phyloP scores from a whole-genome alignment of 2,888 invertebrate genomes.

The Pollenia labialis region DNA sequence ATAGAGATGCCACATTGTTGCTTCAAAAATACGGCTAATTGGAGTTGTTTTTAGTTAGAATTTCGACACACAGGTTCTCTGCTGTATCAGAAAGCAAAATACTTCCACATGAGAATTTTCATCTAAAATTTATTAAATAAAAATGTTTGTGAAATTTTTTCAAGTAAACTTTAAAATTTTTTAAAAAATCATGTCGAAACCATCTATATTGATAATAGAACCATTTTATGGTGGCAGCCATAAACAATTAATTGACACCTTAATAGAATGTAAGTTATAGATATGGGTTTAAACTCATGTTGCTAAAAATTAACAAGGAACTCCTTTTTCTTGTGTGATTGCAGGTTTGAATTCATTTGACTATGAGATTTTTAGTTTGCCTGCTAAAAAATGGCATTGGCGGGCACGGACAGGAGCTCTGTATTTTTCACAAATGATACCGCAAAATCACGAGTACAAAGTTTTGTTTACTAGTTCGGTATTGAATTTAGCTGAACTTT shows the following conservation, averaged over 20 bases:
- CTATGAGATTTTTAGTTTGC: conserved; percentile 86
- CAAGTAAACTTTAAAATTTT: conserved; percentile 44
- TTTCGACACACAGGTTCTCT: conserved; percentile 26
- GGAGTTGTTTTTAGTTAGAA: background rate
- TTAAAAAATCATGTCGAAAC: conserved; percentile 77
- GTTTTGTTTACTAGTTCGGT: conserved; percentile 89
- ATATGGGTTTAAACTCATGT: background rate
- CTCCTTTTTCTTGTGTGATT: conserved; percentile 25
- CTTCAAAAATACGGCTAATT: background rate
- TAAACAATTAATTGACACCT: conserved; percentile 87
- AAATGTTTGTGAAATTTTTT: conserved; percentile 33
- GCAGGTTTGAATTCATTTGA: conserved; percentile 81
- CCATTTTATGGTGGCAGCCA: conserved; percentile 91
- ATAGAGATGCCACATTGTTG: conserved; percentile 18
- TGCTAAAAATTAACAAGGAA: conserved; percentile 20
- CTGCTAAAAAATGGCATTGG: conserved; percentile 92
- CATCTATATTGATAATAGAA: conserved; percentile 86
- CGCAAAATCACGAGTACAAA: conserved; percentile 85
- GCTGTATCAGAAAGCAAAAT: background rate
- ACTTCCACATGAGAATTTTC: conserved; percentile 52
- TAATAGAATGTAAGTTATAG: conserved; percentile 82
- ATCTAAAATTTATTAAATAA: conserved; percentile 22
- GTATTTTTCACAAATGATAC: conserved; percentile 87
- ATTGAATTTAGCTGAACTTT: conserved; percentile 88
- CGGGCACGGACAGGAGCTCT: conserved; percentile 88